These are phyloP conservation scores for Sylvicapra grimmia DNA, from an alignment of 2,113 vertebrate species.

Conservation along the genomic window DNA sequence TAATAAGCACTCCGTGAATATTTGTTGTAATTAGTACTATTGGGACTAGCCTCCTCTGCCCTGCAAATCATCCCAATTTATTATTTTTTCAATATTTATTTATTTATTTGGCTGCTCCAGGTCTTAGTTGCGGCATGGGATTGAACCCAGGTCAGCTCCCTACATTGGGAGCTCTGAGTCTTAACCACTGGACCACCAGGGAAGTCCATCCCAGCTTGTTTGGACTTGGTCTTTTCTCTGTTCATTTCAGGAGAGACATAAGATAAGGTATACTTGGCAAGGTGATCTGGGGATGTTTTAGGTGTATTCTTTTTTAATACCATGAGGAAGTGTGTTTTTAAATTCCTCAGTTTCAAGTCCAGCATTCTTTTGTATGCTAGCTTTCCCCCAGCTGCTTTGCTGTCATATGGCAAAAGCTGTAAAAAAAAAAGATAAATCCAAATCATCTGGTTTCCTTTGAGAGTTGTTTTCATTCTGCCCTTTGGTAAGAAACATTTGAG, in stretches of 20 bases:
- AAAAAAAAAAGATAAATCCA: background rate
- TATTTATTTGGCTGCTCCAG: background rate
- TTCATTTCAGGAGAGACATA: background rate
- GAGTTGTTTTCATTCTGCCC: slow-evolving; percentile 10
- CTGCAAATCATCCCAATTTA: background rate
- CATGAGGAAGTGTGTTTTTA: background rate
- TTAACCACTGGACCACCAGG: background rate
- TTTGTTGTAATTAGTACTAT: background rate
- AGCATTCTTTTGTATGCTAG: background rate
- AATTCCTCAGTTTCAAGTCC: background rate
- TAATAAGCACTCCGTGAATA: background rate
- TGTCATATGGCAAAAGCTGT: background rate
- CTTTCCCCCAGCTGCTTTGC: background rate
- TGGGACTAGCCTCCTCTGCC: background rate
- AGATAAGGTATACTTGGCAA: background rate
- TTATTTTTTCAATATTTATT: background rate
- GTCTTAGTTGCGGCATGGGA: background rate
- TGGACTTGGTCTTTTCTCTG: background rate
- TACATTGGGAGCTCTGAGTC: background rate
- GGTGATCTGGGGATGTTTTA: background rate
- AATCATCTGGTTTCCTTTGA: background rate
- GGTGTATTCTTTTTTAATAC: background rate
- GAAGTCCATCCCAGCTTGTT: background rate
- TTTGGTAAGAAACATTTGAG: background rate
- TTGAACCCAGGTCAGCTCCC: background rate